These are phyloP conservation scores for Myotis findleyi DNA, from an alignment of 2,797 vertebrate species.

Conservation along the genomic window DNA sequence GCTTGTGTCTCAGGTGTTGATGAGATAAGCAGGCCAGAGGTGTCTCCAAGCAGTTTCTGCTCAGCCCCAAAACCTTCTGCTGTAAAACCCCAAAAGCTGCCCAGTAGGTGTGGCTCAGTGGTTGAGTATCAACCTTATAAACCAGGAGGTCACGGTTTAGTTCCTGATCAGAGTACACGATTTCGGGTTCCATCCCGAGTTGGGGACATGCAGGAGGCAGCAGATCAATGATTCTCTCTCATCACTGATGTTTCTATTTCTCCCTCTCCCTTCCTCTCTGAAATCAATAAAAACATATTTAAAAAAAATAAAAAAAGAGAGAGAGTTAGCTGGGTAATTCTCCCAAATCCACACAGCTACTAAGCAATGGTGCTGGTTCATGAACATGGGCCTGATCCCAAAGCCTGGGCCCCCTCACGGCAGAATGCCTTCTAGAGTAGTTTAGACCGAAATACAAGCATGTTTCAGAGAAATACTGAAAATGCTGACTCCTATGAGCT, in stretches of 20 bases:
- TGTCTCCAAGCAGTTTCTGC: not conserved
- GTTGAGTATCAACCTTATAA: not conserved
- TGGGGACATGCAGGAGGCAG: not conserved
- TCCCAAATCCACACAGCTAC: not conserved
- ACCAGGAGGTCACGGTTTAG: not conserved
- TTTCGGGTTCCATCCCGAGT: no score
- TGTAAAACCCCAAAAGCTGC: conserved; percentile 43
- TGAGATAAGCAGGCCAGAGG: not conserved
- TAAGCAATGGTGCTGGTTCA: not conserved
- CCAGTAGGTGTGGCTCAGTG: not conserved
- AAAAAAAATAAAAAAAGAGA: conserved; percentile 21
- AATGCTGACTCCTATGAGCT: not conserved
- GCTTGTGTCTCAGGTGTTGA: not conserved
- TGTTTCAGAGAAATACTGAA: conserved; percentile 1
- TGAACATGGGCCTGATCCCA: not conserved
- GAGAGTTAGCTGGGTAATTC: not conserved
- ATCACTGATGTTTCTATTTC: not conserved
- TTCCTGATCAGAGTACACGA: not conserved
- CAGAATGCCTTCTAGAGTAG: not conserved
- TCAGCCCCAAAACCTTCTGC: not conserved
- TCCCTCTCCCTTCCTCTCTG: not conserved
- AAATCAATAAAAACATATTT: no score
- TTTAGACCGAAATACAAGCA: not conserved
- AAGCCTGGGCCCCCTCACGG: not conserved
- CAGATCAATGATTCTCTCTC: not conserved